Conservation (phyloP, 2,888 invertebrate genomes). For the Apotomis capreana region DNA sequence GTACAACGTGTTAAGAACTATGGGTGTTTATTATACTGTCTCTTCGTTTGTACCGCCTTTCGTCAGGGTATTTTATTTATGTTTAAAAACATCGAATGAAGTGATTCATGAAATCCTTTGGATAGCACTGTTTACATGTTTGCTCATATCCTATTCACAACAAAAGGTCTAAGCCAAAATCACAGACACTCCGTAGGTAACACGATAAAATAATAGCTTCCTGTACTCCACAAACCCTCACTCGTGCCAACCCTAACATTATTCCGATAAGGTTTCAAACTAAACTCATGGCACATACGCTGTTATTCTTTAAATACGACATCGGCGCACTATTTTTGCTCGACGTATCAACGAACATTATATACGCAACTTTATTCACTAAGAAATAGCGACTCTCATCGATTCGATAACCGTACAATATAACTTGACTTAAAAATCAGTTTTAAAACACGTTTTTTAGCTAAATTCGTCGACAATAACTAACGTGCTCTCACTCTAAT, state of each 20-base stretch:
- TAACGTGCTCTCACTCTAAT: constrained; percentile 29
- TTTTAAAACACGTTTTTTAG: background rate
- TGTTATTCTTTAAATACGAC: background rate
- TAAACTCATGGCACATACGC: constrained; percentile 2
- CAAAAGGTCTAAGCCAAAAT: background rate
- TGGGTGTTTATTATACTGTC: too few species aligned
- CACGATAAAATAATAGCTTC: background rate
- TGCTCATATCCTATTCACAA: too few species aligned
- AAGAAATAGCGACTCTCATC: background rate
- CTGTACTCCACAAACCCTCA: background rate
- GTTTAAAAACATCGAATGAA: too few species aligned
- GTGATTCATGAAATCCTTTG: too few species aligned
- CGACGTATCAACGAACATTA: background rate
- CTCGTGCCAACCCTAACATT: background rate
- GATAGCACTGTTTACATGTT: too few species aligned
- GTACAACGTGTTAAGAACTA: too few species aligned
- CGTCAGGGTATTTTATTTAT: too few species aligned
- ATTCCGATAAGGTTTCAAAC: background rate
- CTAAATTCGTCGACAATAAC: constrained; percentile 9
- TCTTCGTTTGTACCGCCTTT: too few species aligned
- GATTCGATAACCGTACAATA: background rate
- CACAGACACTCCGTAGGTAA: constrained; percentile 3
- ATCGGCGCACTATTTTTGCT: constrained; percentile 13
- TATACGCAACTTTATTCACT: background rate
- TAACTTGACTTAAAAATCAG: background rate